Conservation (phyloP, 2,888 invertebrate genomes). For the Apamea sordens region DNA sequence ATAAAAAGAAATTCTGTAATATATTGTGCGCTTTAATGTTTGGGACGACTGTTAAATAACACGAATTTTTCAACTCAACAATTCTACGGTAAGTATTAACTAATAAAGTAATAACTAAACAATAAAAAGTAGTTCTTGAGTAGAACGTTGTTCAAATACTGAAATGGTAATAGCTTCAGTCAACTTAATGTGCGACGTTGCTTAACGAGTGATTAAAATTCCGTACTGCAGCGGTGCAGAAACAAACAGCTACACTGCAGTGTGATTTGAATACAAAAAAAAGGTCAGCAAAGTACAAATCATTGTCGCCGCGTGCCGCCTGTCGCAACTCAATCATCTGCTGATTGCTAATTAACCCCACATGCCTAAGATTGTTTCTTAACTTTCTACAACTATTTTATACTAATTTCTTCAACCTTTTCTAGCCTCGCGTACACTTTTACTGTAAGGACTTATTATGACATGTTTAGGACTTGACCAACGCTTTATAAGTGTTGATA, state of each 20-base stretch:
- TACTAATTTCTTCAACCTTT: slow-evolving; percentile 20
- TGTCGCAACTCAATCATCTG: slow-evolving; percentile 55
- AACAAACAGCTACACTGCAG: slow-evolving; percentile 47
- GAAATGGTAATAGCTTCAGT: slow-evolving; percentile 62
- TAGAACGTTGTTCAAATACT: slow-evolving; percentile 61
- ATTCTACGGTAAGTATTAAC: slow-evolving; percentile 14
- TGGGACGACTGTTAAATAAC: slow-evolving; percentile 22
- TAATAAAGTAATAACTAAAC: slow-evolving; percentile 45
- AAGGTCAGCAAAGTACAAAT: slow-evolving; percentile 54
- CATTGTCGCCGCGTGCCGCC: slow-evolving; percentile 38
- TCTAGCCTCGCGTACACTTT: slow-evolving; percentile 39
- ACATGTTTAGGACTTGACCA: slow-evolving; percentile 19
- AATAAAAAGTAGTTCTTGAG: slow-evolving; percentile 52
- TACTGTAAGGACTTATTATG: slow-evolving; percentile 45
- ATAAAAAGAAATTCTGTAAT: slow-evolving; percentile 30
- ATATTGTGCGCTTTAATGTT: slow-evolving; percentile 42
- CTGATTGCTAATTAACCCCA: slow-evolving; percentile 61
- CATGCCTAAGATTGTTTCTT: slow-evolving; percentile 33
- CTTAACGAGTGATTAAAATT: slow-evolving; percentile 67
- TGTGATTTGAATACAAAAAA: slow-evolving; percentile 62
- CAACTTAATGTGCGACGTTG: slow-evolving; percentile 55
- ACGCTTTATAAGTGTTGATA: slow-evolving; percentile 45
- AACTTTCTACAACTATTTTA: slow-evolving; percentile 46
- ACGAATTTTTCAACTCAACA: slow-evolving; percentile 32
- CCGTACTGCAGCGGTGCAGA: slow-evolving; percentile 56